Conservation (phyloP, 2,797 vertebrate genomes). For the Erethizon dorsatum region DNA sequence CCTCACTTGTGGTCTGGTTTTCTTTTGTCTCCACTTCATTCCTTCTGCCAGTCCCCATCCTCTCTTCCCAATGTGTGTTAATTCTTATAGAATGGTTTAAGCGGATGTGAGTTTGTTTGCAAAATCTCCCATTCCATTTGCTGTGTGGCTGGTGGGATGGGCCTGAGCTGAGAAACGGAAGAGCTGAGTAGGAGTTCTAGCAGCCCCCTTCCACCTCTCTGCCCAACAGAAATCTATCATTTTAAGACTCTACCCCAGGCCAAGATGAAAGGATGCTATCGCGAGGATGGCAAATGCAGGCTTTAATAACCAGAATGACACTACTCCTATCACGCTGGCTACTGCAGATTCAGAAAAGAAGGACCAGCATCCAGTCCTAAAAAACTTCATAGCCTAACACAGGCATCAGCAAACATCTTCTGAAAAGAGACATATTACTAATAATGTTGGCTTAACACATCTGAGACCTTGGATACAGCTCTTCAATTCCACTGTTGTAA, state of each 20-base stretch:
- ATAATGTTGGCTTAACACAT: background rate
- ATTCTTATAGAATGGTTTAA: background rate
- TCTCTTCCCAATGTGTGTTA: background rate
- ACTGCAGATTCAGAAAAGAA: background rate
- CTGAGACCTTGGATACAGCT: background rate
- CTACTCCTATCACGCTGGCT: background rate
- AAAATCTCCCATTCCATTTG: background rate
- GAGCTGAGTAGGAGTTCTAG: background rate
- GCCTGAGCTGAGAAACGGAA: background rate
- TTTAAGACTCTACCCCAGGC: background rate
- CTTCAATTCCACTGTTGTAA: background rate
- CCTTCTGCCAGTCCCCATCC: background rate
- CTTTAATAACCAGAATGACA: background rate
- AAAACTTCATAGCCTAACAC: background rate
- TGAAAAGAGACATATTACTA: background rate
- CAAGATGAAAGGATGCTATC: background rate
- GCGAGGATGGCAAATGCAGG: background rate
- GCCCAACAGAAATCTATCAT: background rate
- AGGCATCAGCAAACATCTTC: background rate
- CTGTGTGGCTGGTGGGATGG: background rate
- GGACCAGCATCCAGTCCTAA: background rate
- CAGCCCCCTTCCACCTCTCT: background rate
- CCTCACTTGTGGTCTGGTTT: slow-evolving; percentile 6
- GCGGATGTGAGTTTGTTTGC: background rate
- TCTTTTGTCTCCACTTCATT: slow-evolving; percentile 16